Evolutionary conservation across 35 echinoderm and acorn worm species (phyloP).

Genomic region (Ophioderma brevispina): DNA sequence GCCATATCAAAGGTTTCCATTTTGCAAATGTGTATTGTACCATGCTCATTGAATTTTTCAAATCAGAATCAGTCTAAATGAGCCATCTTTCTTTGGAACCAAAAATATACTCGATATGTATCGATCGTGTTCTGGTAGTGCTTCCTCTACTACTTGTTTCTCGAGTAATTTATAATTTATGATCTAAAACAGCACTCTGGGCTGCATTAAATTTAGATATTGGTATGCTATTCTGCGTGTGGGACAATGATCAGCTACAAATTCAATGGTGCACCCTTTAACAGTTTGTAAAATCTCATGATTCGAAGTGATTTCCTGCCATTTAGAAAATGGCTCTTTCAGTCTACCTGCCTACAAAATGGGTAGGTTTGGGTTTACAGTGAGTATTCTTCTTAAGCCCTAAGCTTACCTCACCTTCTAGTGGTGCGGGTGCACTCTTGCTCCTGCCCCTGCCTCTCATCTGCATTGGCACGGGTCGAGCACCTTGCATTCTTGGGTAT

Average conservation of each 20-base stretch:
- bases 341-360: too few relatives aligned
- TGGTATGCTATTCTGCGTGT: too few relatives aligned
- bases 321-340: too few relatives aligned
- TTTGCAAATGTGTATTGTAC: conserved; percentile 41
- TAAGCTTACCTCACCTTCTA: too few relatives aligned
- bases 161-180: neutral
- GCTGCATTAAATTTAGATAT: neutral
- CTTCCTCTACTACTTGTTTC: neutral
- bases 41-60: conserved; percentile 28
- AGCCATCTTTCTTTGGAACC: conserved; percentile 13
- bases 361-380: too few relatives aligned
- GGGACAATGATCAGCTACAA: too few relatives aligned
- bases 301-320: too few relatives aligned
- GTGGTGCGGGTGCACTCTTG: too few relatives aligned
- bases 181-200: neutral
- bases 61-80: conserved; percentile 39
- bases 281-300: neutral
- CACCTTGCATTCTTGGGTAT: neutral
- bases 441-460: too few relatives aligned
- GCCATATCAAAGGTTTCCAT: conserved; percentile 46
- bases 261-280: neutral
- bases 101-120: neutral
- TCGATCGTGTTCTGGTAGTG: neutral
- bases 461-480: too few relatives aligned
- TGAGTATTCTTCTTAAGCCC: too few relatives aligned